Base-by-base conservation (phyloP, 2,797 vertebrate genomes). In the Parauchenoglanis punctatus region DNA sequence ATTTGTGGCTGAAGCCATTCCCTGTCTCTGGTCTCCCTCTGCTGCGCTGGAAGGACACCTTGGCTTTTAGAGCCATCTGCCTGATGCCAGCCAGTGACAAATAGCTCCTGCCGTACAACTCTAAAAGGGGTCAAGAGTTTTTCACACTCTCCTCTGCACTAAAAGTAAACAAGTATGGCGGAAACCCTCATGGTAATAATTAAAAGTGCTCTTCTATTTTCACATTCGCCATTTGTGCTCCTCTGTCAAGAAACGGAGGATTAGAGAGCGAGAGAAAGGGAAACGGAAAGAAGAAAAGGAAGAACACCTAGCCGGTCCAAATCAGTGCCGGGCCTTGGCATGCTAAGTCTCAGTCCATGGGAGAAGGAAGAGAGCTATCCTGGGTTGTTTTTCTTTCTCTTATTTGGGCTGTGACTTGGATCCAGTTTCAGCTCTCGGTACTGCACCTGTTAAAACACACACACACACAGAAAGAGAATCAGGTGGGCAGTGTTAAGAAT, bases 401-500 rank as follows among this genome's bases (percentile, higher is more conserved):
- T 99, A 95, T 96, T 98, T 44, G 98, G 98, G 95, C 98, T 99
- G 92, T 97, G 97, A 93, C 96, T 97, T 93, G 96, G 95, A 94
- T 99, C 98, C 93, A 95, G 96, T 97, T 98, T 99, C 97, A 99
- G 95, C 93, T 99, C 98, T 93, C 96, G 96, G 94, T 98, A 99
- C 91, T 99, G 98, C 97, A 98, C 97, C 98, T 99, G 97, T 98
- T 98, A 95, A 98, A 98, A 99, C 96, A 99, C 92, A 96, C 92
- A 94, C 92, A 94, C 92, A 84, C 77, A 72, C 85, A 94, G 31
- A 93, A 89, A 94, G 44, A 58, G 31, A 81, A 78, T 87, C 89
- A 89, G 81, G 86, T 87, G 86, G 85, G 83, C 31, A 82, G 67
- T 65, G n/a, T 87, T 85, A 76, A 85, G 58, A 85, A 86, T 72